Base-by-base conservation (phyloP, 1,140 invertebrate species). In the Phymorhynchus buccinoides region DNA sequence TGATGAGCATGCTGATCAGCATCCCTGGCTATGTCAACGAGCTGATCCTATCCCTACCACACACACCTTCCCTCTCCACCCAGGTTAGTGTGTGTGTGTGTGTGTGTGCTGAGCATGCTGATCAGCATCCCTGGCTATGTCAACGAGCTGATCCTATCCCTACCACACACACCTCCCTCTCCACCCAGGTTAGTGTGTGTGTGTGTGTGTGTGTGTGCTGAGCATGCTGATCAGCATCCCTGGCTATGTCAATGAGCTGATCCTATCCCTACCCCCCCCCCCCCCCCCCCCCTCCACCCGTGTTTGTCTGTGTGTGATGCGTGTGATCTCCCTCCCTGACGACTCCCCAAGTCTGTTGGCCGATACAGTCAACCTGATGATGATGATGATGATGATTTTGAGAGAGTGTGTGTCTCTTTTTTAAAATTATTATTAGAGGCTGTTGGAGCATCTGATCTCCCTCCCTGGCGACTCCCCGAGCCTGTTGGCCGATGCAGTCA, bases 1-100 rank as follows among this genome's bases (percentile, higher is more conserved):
- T 75, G 73, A 75, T 75, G 73, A 41, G 14, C 73, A 75, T 75
- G 73, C 35, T 41, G 7, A 0, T 75, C 12, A 75, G 37, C 73
- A 75, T 75, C 73, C 73, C 73, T 4, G 73, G 73, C 37, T 75
- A 75, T 39, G 37, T 75, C 35, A 75, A 41, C 22, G 73, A 75
- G 37, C 73, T 75, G 12, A 75, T 75, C 32, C 35, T 41, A 9
- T 75, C 73, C 35, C 71, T 75, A 16, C 73, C 39, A 1, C 35
- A 41, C 3, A 4, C 14, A 6, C 73, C 73, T 16, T 41, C 73
- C 73, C 18, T 75, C 32, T 75, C 73, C 35, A 41, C 73, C 3
- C 35, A 41, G 73, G 73, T 75, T 9, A 14, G 62, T 27, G 62
- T 22, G 16, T 66, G n/a, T 27, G 62, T 30, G 62, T 66, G 16